Base-by-base conservation (phyloP, 2,113 vertebrate genomes). In the Lepisosteus osseus region DNA sequence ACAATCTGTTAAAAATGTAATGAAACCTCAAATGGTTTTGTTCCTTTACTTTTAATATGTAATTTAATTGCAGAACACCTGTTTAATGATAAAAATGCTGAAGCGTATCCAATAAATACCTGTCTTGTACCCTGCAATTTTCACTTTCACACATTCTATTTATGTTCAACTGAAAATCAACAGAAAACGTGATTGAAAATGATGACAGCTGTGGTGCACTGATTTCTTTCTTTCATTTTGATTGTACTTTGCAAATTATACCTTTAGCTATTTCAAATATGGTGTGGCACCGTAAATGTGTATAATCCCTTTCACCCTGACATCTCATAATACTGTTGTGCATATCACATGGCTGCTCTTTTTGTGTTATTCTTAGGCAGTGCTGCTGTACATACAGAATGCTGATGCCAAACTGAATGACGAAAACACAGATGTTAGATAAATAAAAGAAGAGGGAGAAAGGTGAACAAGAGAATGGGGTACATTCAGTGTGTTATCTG, bases 281-380 rank as follows among this genome's bases (percentile, higher is more conserved):
- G n/a, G 57, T 59, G 14, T 7, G 6, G 57, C 57, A n/a, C 12
- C 5, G 12, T n/a, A n/a, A 3, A n/a, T 59, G 12, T 59, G 12
- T 59, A 59, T 59, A 86, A 77, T 45, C 51, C 80, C 85, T 84
- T 82, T 86, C 83, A 83, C 61, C 59, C 71, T 13, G n/a, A 47
- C 69, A 63, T 72, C 75, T 54, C 66, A 80, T 69, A 59, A 59
- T 56, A 55, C 70, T 68, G 5, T 51, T 51, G 1, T 5, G 47
- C 9, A 51, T 51, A 51, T 51, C 47, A 51, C 5, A 51, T 9
- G 47, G 9, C 1, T 2, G 9, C 9, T 51, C 5, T 51, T 51
- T 51, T 51, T 51, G 9, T 51, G 5, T 51, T 51, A 51, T 51
- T 51, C 29, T 51, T 3, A 5, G 9, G 47, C 47, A 0, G 5